phyloP scores from a whole-genome alignment of 2,888 invertebrate species.

The Caradrina kadenii region DNA sequence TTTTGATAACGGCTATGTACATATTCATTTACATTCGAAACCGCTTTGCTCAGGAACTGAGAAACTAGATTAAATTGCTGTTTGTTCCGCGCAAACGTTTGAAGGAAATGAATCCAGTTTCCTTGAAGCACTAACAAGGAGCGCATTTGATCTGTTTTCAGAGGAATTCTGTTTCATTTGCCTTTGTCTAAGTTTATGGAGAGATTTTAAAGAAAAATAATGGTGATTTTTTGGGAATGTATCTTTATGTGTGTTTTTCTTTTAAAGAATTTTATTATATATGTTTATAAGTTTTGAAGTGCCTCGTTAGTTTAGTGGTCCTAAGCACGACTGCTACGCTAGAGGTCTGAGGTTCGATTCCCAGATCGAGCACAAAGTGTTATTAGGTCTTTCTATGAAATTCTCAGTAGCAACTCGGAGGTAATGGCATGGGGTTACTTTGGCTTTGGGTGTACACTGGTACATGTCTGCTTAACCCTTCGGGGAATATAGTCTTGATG shows the following conservation, averaged over 20 bases:
- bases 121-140: constrained; percentile 25
- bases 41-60: constrained; percentile 12
- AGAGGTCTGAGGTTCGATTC: too few species aligned
- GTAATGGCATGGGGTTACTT: too few species aligned
- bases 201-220: not conserved
- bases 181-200: not conserved
- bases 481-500: too few species aligned
- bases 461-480: too few species aligned
- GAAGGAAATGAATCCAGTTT: constrained; percentile 39
- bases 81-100: constrained; percentile 42
- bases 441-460: too few species aligned
- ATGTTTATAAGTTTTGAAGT: too few species aligned
- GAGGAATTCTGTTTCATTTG: not conserved
- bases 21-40: constrained; percentile 53
- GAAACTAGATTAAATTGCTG: constrained; percentile 52
- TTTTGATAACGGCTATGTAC: constrained; percentile 48
- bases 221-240: not conserved
- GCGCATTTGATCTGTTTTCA: constrained; percentile 20
- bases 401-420: too few species aligned
- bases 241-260: not conserved
- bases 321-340: too few species aligned
- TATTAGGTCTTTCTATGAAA: too few species aligned
- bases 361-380: too few species aligned
- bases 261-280: too few species aligned
- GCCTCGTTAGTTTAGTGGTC: too few species aligned